Evolutionary conservation across 2,113 vertebrate species (phyloP), one percentile per base, ranked within the genome.

Genomic region (Myotis davidii): DNA sequence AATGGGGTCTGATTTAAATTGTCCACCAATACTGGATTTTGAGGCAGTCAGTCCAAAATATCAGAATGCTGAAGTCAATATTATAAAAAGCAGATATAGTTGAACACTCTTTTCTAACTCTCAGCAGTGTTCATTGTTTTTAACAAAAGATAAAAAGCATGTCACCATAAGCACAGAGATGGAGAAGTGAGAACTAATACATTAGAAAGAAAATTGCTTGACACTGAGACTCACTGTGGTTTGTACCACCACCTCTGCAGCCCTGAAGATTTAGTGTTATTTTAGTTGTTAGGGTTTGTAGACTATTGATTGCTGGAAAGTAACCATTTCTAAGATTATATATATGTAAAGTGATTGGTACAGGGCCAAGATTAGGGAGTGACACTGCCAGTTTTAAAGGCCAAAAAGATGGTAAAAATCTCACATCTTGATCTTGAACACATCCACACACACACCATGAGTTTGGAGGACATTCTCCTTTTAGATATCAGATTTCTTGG

Each of bases 211-310:
- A 79, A 52, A 37, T 18, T 0, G 0, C 2, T 5, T 0, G 29
- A 37, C 1, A 0, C 45, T 3, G 23, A 56, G 18, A 37, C 0
- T 1, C 12, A 14, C 2, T 2, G 3, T 48, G 42, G 21, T 50
- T 78, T 85, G 23, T 48, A 2, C 69, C 2, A 0, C 39, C 34
- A n/a, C 16, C 5, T n/a, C 61, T 18, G 21, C 6, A 21, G 17
- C 32, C 37, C n/a, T 50, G 23, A 73, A 59, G 48, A 84, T 50
- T 88, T 77, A 20, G 16, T 82, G 27, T 13, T 86, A 37, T 86
- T 95, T 91, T 88, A 69, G 18, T 90, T 64, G 34, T 37, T 90
- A 78, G 59, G 37, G 14, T 67, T 45, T 90, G 39, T 92, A 81
- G 70, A 65, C 59, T 64, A 21, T 61, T 17, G 11, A 17, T n/a